phyloP scores from a whole-genome alignment of 2,113 vertebrate genomes.

The Dasyprocta punctata region DNA sequence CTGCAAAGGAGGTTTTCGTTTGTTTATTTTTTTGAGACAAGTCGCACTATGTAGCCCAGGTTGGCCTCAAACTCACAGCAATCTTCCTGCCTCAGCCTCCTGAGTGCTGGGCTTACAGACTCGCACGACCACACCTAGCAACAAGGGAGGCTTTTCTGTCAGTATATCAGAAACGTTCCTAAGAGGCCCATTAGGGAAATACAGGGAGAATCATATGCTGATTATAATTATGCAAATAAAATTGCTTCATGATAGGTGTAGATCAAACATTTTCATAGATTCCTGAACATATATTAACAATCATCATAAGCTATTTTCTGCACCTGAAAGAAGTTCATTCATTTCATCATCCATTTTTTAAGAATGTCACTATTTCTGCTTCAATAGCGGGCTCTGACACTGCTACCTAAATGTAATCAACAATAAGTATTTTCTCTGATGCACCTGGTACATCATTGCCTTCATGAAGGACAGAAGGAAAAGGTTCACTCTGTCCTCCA shows the following conservation, averaged over 20 bases:
- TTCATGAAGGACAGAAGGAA: background rate
- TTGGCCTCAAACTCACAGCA: background rate
- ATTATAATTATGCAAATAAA: constrained; percentile 37
- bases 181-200: background rate
- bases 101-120: background rate
- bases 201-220: background rate
- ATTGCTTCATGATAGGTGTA: constrained; percentile 27
- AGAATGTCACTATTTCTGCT: constrained; percentile 26
- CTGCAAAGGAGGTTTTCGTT: background rate
- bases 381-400: background rate
- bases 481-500: background rate
- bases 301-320: background rate
- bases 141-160: background rate
- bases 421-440: constrained; percentile 11
- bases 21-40: no score
- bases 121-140: background rate
- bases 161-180: background rate
- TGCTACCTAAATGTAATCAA: background rate
- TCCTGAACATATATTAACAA: constrained; percentile 29
- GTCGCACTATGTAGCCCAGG: background rate
- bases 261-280: constrained; percentile 40
- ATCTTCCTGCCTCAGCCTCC: background rate
- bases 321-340: background rate
- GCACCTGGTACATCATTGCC: background rate
- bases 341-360: background rate